These are phyloP conservation scores for Imbricaverruca yamaguchii DNA, from an alignment of 2,888 invertebrate species.

Conservation along the genomic window DNA sequence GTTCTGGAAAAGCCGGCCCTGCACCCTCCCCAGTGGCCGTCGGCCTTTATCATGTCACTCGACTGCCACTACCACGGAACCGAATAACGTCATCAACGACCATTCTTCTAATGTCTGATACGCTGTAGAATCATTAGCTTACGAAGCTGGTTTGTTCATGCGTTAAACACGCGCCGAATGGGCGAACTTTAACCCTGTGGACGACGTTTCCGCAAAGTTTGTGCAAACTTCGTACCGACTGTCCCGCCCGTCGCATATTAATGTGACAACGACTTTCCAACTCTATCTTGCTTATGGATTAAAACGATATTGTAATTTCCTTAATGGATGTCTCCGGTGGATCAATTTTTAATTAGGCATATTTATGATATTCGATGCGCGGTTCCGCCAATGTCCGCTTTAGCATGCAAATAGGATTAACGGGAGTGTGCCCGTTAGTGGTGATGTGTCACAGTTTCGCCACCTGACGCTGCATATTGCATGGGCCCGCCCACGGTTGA, in stretches of 20 bases:
- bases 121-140: not conserved
- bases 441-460: not conserved
- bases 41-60: no score
- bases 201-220: not conserved
- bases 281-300: constrained; percentile 8
- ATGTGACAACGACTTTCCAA: constrained; percentile 10
- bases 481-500: no score
- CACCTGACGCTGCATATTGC: not conserved
- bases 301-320: constrained; percentile 14
- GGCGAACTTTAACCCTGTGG: not conserved
- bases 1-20: no score
- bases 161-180: not conserved
- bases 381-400: not conserved
- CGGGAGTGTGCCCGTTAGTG: not conserved
- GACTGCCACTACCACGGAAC: not conserved
- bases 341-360: constrained; percentile 21
- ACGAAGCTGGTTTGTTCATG: not conserved
- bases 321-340: constrained; percentile 7
- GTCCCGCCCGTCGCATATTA: not conserved
- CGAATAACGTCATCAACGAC: not conserved
- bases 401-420: constrained; percentile 16
- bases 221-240: not conserved
- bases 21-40: no score
- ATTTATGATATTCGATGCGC: constrained; percentile 6
- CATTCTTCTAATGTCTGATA: constrained; percentile 5